Evolutionary conservation across 2,113 vertebrate species (phyloP).

Genomic region (Crotalus viridis): DNA sequence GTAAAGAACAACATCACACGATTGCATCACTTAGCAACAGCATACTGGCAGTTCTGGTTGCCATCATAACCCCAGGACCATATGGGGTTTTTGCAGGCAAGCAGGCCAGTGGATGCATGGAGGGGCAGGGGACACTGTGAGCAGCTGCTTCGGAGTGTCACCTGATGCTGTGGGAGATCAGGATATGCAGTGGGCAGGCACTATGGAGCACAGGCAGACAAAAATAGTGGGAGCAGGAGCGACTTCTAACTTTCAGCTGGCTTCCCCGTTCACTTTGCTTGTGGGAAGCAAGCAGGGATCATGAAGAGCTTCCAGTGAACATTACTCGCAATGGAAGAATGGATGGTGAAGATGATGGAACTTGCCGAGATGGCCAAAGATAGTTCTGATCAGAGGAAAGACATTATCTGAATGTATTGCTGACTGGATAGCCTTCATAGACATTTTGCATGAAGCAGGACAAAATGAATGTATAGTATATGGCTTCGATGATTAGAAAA

Average conservation of each 20-base stretch:
- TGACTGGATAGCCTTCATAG: neutral
- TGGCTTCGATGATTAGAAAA: neutral
- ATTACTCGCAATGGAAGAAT: neutral
- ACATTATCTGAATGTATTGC: neutral
- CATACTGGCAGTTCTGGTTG: neutral
- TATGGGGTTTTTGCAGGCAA: neutral
- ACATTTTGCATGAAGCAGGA: neutral
- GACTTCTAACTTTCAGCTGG: neutral
- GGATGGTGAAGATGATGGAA: neutral
- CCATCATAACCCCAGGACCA: neutral
- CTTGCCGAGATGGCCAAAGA: neutral
- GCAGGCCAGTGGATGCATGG: neutral
- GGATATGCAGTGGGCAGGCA: neutral
- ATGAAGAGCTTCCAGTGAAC: neutral
- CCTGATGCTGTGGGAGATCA: neutral
- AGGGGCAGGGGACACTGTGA: neutral
- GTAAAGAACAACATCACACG: neutral
- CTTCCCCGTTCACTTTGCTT: neutral
- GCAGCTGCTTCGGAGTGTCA: neutral
- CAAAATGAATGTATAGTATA: fast-evolving
- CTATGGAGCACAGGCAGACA: neutral
- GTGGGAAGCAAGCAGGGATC: neutral
- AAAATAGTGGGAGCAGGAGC: neutral
- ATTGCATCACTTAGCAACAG: neutral
- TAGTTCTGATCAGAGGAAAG: neutral